phyloP scores from a whole-genome alignment of 2,888 invertebrate genomes.

The Archips xylosteana region DNA sequence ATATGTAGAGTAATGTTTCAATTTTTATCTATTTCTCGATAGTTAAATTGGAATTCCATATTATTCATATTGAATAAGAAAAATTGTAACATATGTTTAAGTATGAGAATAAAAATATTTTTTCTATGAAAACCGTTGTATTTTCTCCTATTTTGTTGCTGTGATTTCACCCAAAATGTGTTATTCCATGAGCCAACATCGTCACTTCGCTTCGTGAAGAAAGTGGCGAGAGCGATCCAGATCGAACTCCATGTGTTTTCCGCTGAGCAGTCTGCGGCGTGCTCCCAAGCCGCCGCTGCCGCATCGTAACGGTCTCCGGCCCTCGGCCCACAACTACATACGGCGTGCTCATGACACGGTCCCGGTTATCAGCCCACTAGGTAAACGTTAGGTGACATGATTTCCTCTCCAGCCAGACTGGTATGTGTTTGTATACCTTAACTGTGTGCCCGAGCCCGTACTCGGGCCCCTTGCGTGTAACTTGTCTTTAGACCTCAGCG shows the following conservation, averaged over 20 bases:
- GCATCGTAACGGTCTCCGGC: slow-evolving; percentile 55
- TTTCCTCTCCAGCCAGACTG: slow-evolving; percentile 59
- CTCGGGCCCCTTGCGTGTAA: slow-evolving; percentile 68
- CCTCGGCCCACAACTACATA: slow-evolving; percentile 54
- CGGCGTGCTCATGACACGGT: slow-evolving; percentile 64
- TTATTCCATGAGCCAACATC: slow-evolving; percentile 83
- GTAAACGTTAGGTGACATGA: slow-evolving; percentile 77
- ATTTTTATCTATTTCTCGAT: slow-evolving; percentile 69
- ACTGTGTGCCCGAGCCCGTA: slow-evolving; percentile 56
- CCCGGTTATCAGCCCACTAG: slow-evolving; percentile 84
- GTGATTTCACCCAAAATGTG: slow-evolving; percentile 81
- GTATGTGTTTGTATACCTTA: slow-evolving; percentile 42
- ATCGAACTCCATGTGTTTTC: slow-evolving; percentile 58
- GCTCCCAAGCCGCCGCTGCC: slow-evolving; percentile 48
- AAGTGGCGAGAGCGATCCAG: slow-evolving; percentile 63
- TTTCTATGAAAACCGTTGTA: slow-evolving; percentile 61
- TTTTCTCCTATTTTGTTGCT: slow-evolving; percentile 62
- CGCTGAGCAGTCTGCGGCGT: slow-evolving; percentile 54
- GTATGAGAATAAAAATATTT: slow-evolving; percentile 79
- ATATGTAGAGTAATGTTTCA: slow-evolving; percentile 66
- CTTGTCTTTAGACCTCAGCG: slow-evolving; percentile 75
- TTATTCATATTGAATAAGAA: slow-evolving; percentile 84
- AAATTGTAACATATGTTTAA: slow-evolving; percentile 84
- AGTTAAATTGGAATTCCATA: slow-evolving; percentile 76
- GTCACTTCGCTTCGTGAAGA: slow-evolving; percentile 68